Conservation (phyloP, 2,888 invertebrate species). For the Pristionchus maxplancki region DNA sequence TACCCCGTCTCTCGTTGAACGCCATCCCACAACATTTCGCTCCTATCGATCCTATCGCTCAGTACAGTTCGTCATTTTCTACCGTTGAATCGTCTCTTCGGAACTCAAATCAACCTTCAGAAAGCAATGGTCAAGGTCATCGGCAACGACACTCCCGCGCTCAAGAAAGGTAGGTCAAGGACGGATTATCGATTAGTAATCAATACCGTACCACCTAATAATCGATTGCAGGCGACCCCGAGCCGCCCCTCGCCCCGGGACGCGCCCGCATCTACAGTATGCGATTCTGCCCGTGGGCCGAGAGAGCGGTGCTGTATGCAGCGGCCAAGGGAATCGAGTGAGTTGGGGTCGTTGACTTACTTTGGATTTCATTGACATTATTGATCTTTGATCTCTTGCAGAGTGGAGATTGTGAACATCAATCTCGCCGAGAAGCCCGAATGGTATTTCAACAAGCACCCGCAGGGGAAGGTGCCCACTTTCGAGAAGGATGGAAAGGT, state of each 20-base stretch:
- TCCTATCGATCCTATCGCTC: neutral
- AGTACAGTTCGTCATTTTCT: neutral
- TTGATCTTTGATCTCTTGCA: slow-evolving; percentile 52
- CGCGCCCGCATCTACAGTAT: slow-evolving; percentile 87
- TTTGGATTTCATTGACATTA: neutral
- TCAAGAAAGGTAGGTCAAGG: slow-evolving; percentile 14
- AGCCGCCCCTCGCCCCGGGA: slow-evolving; percentile 78
- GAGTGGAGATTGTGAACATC: slow-evolving; percentile 66
- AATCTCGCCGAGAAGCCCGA: slow-evolving; percentile 83
- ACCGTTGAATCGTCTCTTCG: neutral
- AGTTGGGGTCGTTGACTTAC: neutral
- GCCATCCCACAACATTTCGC: slow-evolving; percentile 1
- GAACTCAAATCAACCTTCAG: neutral
- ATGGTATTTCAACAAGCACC: slow-evolving; percentile 83
- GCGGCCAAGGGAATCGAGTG: slow-evolving; percentile 78
- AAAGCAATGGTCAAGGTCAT: neutral
- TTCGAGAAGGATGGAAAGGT: slow-evolving; percentile 81
- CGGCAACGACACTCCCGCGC: slow-evolving; percentile 10
- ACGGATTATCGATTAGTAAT: neutral
- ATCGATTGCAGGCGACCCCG: slow-evolving; percentile 53
- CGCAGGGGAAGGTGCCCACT: slow-evolving; percentile 85
- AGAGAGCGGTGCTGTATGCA: slow-evolving; percentile 86
- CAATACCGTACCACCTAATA: neutral
- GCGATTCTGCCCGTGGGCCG: slow-evolving; percentile 90
- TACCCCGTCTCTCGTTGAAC: neutral